Evolutionary conservation across 2,888 invertebrate genomes (phyloP).

Genomic region (Andrena dorsata): DNA sequence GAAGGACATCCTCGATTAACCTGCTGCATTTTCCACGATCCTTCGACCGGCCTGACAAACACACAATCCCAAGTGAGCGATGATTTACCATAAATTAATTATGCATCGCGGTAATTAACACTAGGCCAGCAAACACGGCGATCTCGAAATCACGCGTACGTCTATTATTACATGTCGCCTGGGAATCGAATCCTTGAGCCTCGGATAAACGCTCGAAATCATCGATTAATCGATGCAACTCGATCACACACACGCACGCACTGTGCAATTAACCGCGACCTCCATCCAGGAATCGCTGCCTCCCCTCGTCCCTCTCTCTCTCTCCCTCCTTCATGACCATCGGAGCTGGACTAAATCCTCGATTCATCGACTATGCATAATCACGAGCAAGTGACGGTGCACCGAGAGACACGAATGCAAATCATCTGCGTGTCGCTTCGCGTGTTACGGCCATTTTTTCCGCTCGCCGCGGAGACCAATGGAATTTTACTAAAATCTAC

Average conservation of each 20-base stretch:
- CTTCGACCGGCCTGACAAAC: constrained; percentile 56
- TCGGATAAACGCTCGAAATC: constrained; percentile 30
- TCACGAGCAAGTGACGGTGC: neutral
- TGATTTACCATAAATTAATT: constrained; percentile 81
- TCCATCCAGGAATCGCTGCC: neutral
- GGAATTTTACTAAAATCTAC: constrained; percentile 38
- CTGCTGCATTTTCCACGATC: constrained; percentile 65
- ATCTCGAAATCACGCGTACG: constrained; percentile 41
- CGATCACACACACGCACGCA: constrained; percentile 10
- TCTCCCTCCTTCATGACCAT: neutral
- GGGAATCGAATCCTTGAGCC: constrained; percentile 41
- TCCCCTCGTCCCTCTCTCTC: too few relatives aligned
- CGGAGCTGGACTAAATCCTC: constrained; percentile 29
- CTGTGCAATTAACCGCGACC: constrained; percentile 39
- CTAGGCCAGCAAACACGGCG: constrained; percentile 7
- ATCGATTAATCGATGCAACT: constrained; percentile 22
- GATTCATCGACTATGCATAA: constrained; percentile 35
- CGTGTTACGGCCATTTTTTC: constrained; percentile 1
- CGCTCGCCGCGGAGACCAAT: neutral
- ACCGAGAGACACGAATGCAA: constrained; percentile 13
- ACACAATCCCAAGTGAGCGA: constrained; percentile 57
- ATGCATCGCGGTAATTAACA: constrained; percentile 77
- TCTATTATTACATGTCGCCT: constrained; percentile 5
- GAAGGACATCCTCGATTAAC: constrained; percentile 59
- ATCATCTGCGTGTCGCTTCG: neutral